phyloP scores from a whole-genome alignment of 2,888 invertebrate genomes.

The Anthophora plumipes region DNA sequence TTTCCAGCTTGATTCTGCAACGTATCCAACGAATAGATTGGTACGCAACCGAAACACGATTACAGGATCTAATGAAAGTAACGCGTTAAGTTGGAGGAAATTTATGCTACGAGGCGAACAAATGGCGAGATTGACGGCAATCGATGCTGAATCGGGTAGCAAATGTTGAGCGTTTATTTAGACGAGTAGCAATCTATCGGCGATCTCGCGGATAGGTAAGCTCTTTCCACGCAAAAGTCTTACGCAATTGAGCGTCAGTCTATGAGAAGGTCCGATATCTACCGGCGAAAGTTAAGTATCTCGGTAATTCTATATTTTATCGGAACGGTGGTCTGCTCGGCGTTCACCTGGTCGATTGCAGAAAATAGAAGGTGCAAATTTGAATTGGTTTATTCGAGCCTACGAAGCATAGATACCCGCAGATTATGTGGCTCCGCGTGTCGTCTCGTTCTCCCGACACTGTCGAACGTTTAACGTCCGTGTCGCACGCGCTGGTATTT shows the following conservation, averaged over 20 bases:
- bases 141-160: constrained; percentile 59
- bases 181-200: constrained; percentile 60
- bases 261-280: constrained; percentile 27
- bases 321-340: neutral
- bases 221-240: constrained; percentile 33
- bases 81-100: constrained; percentile 62
- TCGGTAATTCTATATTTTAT: constrained; percentile 29
- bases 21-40: too few relatives aligned
- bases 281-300: constrained; percentile 31
- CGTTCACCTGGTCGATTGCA: constrained; percentile 8
- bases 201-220: constrained; percentile 60
- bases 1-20: neutral
- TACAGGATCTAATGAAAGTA: constrained; percentile 64
- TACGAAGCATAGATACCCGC: neutral
- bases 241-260: constrained; percentile 27
- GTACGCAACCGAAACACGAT: constrained; percentile 38
- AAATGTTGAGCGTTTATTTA: constrained; percentile 63
- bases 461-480: constrained; percentile 33
- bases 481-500: constrained; percentile 29
- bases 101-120: constrained; percentile 47
- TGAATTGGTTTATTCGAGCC: constrained; percentile 13
- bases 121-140: constrained; percentile 14
- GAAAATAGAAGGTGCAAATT: constrained; percentile 43
- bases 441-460: constrained; percentile 12
- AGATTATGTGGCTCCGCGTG: constrained; percentile 9